Base-by-base conservation (phyloP, 64 coral and sea anemone species). In the Pocillopora damicornis region DNA sequence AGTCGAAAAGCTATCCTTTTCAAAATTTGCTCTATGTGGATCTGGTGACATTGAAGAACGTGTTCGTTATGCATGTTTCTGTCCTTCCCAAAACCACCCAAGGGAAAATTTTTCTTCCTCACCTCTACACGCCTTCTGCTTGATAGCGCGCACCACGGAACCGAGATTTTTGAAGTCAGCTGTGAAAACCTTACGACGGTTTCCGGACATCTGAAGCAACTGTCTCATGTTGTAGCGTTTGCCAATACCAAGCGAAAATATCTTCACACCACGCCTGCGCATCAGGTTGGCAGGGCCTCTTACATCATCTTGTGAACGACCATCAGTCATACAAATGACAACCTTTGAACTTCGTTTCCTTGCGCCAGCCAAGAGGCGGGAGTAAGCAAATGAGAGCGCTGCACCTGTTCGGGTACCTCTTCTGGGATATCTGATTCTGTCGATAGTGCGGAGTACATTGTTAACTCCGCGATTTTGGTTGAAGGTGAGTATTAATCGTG, bases 271-370 rank as follows among this genome's bases (percentile, higher is more conserved):
- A 5, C n/a, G 88, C 12, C 75, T 76, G 3, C 81, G 81, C 38
- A 91, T 30, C 20, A 30, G 6, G 7, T 35, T 34, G 0, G 94
- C 79, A 65, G 94, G 90, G 35, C 36, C 5, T 5, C 12, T 63
- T 42, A 95, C 94, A 16, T 18, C 67, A 81, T 95, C 94, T 35
- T 95, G 79, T 30, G 94, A 95, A 13, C 60, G 66, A 20, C 94
- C 94, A 88, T 95, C 90, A 9, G 94, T 95, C 86, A 95, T 92
- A 1, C 89, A 68, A 76, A 95, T 56, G 58, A 88, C 11, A 58
- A 89, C 80, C 63, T 88, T 88, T 15, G 76, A 75, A 2, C 75
- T 22, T n/a, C 87, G 58, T 26, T 63, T 72, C 15, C 75, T 90
- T 15, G 81, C 30, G 17, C 20, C 15, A 13, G 61, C 36, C 76